Evolutionary conservation across 2,888 invertebrate genomes (phyloP), one percentile per base, ranked within the genome.

Genomic region (Alcis repandata): DNA sequence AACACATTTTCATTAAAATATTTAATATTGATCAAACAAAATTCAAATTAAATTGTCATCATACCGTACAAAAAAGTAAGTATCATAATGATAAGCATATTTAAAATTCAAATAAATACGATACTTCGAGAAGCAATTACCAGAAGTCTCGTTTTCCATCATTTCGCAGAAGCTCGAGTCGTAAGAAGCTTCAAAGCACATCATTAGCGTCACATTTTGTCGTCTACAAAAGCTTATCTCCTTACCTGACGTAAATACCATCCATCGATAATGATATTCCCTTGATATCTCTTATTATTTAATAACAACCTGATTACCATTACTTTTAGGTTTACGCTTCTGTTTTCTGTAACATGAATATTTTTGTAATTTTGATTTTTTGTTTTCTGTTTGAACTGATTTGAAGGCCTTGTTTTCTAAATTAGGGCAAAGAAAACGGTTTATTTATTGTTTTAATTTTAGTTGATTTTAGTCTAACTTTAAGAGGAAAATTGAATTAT

Each of bases 201-300:
- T 62, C 57, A 68, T 68, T 63, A 69, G 65, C 59, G 60, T 67
- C 67, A 53, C 41, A 57, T 63, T 46, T 65, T 60, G 53, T 61
- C 63, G n/a, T 49, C 10, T 53, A 53, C 53, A 60, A 65, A 59
- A 57, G 33, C 27, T 57, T 49, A 49, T 63, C 49, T 54, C 49
- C 48, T 20, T 41, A 32, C 46, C 41, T 67, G 53, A 59, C 27
- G 51, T 33, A 32, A 61, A 52, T 32, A 20, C 33, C 20, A 60
- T 46, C 52, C 19, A 4, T 32, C 45, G 56, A 13, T 56, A 59
- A 52, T 43, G 32, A 43, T 43, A 43, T 33, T 15, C 20, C 43
- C 41, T 59, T 33, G 20, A 43, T 33, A n/a, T 56, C 43, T 15
- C 22, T 43, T 54, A 43, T 32, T 54, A 43, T 54, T 45, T 36